Base-by-base conservation (phyloP, 2,888 invertebrate species). In the Petrolisthes manimaculis region DNA sequence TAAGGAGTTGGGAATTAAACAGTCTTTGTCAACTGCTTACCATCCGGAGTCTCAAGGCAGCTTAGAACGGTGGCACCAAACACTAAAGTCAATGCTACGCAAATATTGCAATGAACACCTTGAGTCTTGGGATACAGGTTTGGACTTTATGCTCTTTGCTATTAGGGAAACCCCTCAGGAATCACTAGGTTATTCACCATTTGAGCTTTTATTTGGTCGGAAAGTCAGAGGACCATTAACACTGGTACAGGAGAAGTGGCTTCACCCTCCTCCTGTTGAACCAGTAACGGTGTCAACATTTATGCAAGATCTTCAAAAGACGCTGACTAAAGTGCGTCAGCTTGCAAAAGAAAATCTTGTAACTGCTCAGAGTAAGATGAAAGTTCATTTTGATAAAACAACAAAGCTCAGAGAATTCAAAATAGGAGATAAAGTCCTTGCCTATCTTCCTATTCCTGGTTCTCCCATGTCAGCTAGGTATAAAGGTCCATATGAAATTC, bases 91-190 rank as follows among this genome's bases (percentile, higher is more conserved):
- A 6, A 61, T 78, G 67, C 14, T 84, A 1, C 53, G 61, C 12
- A 84, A 77, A 24, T 78, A 51, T 51, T 78, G 78, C 51, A 5
- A 78, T 3, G 77, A 84, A 24, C 51, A 6, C 14, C 56, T n/a
- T 5, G 37, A 61, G 18, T 77, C 61, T 5, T 67, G 78, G 67
- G 69, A 78, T 79, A 67, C 56, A 14, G 61, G 21, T 18, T 14
- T 78, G 18, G 24, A 24, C 9, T 12, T 21, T 8, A 12, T 84
- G 21, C n/a, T 84, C 4, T 84, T 84, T 75, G 55, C 84, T 12
- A 56, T 84, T 4, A 74, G 84, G 21, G 84, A 84, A 69, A 55
- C 51, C 37, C 55, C 77, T n/a, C 84, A 84, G 14, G 84, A 84
- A 5, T 74, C 74, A 21, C 37, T 84, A 3, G 75, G 75, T 4